Evolutionary conservation across 2,888 invertebrate genomes (phyloP), one percentile per base, ranked within the genome.

Genomic region (Odontocerum albicorne): DNA sequence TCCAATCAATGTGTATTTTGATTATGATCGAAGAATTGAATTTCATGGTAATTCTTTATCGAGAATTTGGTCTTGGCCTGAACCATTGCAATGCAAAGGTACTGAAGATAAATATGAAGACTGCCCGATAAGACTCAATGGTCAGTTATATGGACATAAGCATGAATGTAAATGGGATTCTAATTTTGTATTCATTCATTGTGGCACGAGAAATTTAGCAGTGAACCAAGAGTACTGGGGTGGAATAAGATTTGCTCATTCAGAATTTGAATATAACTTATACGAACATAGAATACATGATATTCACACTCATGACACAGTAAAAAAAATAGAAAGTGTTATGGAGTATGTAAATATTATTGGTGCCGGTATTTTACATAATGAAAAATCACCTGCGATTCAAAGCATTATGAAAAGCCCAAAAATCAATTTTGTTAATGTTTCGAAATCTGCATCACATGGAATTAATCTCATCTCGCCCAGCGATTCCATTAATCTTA

Each of bases 341-440:
- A 67, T 98, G 56, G 83, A 89, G 64, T 86, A 83, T 65, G 83
- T 93, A 0, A 87, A 90, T 63, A 90, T 99, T 42, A 83, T 86
- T 44, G 95, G 96, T 2, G 99, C 97, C 45, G 99, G 99, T 16
- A 88, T 96, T 61, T 75, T 98, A 17, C 99, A 99, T 66, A 95
- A 92, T 65, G 95, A 97, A 68, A 94, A 92, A 70, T 91, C 92
- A 0, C 90, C 96, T 0, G 94, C 98, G 0, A 77, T 99, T 45
- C 92, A 96, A 69, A 85, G 92, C 19, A 88, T 97, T 21, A 87
- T 90, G 64, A 90, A 92, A 66, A 90, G 92, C 62, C 97, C 98
- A 0, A 72, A 71, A 33, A 85, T 92, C 15, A 84, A 86, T 63
- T 86, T 88, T 54, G 89, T 97, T 0, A 90, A 90, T 62, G 86